Evolutionary conservation across 1,140 invertebrate species (phyloP).

Genomic region (Caligus rogercresseyi): DNA sequence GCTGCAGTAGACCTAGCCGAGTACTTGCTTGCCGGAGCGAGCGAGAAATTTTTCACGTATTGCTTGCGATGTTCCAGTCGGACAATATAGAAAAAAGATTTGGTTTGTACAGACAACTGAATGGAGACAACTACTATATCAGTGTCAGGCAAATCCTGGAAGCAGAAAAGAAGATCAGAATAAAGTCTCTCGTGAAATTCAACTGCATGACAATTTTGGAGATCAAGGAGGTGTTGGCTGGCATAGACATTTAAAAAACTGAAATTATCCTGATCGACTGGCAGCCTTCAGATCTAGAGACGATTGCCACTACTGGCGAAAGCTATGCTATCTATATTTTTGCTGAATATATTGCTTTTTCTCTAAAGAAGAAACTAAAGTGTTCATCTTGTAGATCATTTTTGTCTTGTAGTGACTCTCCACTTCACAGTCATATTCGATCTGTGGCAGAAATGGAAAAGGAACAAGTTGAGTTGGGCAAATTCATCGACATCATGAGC

Average conservation of each 20-base stretch:
- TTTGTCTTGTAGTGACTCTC: background rate
- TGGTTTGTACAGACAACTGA: slow-evolving; percentile 1
- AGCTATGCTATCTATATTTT: background rate
- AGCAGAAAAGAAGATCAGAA: slow-evolving; percentile 2
- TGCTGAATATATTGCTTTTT: background rate
- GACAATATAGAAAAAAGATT: slow-evolving; percentile 7
- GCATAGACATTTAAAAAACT: background rate
- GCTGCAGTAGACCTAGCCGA: background rate
- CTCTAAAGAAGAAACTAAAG: background rate
- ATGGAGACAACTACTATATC: background rate
- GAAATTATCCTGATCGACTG: background rate
- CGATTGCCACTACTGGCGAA: background rate
- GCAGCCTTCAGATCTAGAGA: background rate
- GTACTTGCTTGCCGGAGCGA: background rate
- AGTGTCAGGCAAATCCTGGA: background rate
- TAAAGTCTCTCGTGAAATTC: slow-evolving; percentile 4
- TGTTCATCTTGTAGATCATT: too few relatives aligned
- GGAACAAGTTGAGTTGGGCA: background rate
- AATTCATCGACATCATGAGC: background rate
- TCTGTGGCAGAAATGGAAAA: background rate
- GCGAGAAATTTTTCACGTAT: background rate
- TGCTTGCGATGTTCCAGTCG: background rate
- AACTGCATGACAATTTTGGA: background rate
- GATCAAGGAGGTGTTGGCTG: background rate
- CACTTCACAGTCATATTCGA: background rate